phyloP scores from a whole-genome alignment of 2,113 vertebrate species.

The Catharus bicknelli region DNA sequence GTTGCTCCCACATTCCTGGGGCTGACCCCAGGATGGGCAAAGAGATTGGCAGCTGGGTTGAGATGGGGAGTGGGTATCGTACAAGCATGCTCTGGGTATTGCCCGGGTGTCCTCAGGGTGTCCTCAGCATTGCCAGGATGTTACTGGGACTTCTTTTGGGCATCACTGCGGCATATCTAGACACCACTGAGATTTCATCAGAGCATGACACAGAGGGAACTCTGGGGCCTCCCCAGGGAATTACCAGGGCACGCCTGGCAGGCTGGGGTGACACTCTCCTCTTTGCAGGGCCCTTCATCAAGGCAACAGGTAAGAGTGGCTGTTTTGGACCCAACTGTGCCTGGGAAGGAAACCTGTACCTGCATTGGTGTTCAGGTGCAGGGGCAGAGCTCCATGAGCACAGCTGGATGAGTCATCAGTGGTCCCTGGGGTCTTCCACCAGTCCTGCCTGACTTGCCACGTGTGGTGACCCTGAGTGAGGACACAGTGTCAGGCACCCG shows the following conservation, averaged over 20 bases:
- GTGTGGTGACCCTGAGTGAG: slow-evolving; percentile 55
- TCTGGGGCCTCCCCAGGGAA: background rate
- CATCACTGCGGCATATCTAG: background rate
- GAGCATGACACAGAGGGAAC: background rate
- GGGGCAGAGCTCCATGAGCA: background rate
- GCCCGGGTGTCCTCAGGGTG: background rate
- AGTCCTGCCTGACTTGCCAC: slow-evolving; percentile 55
- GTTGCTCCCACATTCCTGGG: background rate
- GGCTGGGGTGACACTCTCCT: background rate
- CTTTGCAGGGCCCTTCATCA: background rate
- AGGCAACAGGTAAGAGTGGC: background rate
- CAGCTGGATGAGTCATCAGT: rapidly evolving
- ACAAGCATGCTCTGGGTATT: no score
- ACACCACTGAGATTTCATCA: background rate
- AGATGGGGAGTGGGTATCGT: background rate
- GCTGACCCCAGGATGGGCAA: background rate
- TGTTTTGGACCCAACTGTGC: background rate
- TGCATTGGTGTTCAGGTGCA: rapidly evolving
- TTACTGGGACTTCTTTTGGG: background rate
- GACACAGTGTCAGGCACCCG: background rate
- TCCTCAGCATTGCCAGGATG: background rate
- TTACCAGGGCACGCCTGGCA: background rate
- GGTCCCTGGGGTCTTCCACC: background rate
- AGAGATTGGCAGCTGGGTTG: background rate
- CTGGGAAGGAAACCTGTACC: background rate